phyloP scores from a whole-genome alignment of 1,140 invertebrate genomes.

The Idris sp. region DNA sequence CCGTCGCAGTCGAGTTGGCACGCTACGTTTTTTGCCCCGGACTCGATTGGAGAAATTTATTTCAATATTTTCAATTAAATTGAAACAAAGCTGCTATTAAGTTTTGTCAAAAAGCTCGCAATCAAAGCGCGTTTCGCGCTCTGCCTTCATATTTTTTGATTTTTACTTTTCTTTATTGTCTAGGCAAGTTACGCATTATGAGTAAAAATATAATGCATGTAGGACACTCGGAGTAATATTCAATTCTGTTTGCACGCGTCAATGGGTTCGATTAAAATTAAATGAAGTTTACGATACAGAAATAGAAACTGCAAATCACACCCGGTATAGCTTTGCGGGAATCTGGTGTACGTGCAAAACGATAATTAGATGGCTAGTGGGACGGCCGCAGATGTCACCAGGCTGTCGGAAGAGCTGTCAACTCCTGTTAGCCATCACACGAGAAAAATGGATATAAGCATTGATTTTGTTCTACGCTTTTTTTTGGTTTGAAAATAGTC shows the following conservation, averaged over 20 bases:
- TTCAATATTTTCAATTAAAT: constrained; percentile 79
- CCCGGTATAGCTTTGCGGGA: constrained; percentile 52
- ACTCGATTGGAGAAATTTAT: constrained; percentile 77
- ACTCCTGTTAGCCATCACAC: constrained; percentile 66
- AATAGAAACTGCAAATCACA: constrained; percentile 56
- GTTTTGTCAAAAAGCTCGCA: constrained; percentile 59
- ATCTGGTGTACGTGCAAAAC: constrained; percentile 59
- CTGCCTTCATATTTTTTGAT: constrained; percentile 1
- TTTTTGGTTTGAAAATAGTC: constrained; percentile 19
- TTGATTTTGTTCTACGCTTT: constrained; percentile 34
- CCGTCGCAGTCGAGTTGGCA: constrained; percentile 51
- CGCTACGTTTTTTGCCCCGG: constrained; percentile 21
- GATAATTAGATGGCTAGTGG: constrained; percentile 75
- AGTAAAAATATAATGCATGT: constrained; percentile 23
- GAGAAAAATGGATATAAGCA: constrained; percentile 54
- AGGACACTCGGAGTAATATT: constrained; percentile 35
- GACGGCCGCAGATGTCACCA: constrained; percentile 75
- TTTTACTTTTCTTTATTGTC: constrained; percentile 16
- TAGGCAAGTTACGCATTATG: constrained; percentile 50
- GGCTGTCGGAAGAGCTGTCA: constrained; percentile 76
- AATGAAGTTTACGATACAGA: constrained; percentile 8
- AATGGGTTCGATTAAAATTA: constrained; percentile 27
- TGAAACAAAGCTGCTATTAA: constrained; percentile 70
- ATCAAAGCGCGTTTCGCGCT: neutral
- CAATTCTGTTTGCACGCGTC: constrained; percentile 27